Percentiles rank a stretch among this genome's conserved stretches.
Conservation (phyloP, 2,797 vertebrate genomes). For the Xyrichtys novacula region DNA sequence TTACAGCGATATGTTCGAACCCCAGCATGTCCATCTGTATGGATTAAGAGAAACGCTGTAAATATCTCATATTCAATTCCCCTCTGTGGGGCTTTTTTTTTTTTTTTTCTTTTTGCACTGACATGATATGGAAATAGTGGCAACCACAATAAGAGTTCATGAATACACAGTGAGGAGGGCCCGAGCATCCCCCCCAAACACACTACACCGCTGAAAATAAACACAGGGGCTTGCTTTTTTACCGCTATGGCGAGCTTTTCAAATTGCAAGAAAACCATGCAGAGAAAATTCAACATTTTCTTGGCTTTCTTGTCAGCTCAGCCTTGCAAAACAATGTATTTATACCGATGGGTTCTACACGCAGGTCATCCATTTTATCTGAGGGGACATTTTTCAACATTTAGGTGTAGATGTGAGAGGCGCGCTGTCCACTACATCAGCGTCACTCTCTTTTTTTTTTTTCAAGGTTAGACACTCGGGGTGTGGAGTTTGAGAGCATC, state of each 20-base stretch:
- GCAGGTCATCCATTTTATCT: constrained; percentile 75
- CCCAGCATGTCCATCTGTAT: constrained; percentile 62
- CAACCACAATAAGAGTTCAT: constrained; percentile 74
- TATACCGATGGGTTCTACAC: constrained; percentile 54
- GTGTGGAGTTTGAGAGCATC: constrained; percentile 59
- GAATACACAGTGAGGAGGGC: constrained; percentile 64
- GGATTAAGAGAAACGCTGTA: constrained; percentile 75
- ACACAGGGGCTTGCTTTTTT: constrained; percentile 50
- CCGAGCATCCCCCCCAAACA: constrained; percentile 33
- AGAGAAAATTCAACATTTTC: constrained; percentile 61
- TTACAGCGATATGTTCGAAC: constrained; percentile 54
- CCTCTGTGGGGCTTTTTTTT: constrained; percentile 44
- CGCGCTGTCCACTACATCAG: constrained; percentile 76
- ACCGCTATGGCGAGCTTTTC: constrained; percentile 54
- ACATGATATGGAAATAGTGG: constrained; percentile 68
- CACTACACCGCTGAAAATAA: constrained; percentile 69
- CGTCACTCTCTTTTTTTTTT: constrained; percentile 70
- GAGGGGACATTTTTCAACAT: constrained; percentile 83
- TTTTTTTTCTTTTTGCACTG: constrained; percentile 30
- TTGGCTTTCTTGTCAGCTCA: constrained; percentile 66
- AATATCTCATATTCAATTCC: constrained; percentile 70
- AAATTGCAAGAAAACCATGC: constrained; percentile 58
- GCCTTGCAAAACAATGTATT: constrained; percentile 75
- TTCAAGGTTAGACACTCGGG: constrained; percentile 74
- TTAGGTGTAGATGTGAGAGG: constrained; percentile 73